phyloP scores from a whole-genome alignment of 2,797 vertebrate genomes.

The Phataginus tetradactyla region DNA sequence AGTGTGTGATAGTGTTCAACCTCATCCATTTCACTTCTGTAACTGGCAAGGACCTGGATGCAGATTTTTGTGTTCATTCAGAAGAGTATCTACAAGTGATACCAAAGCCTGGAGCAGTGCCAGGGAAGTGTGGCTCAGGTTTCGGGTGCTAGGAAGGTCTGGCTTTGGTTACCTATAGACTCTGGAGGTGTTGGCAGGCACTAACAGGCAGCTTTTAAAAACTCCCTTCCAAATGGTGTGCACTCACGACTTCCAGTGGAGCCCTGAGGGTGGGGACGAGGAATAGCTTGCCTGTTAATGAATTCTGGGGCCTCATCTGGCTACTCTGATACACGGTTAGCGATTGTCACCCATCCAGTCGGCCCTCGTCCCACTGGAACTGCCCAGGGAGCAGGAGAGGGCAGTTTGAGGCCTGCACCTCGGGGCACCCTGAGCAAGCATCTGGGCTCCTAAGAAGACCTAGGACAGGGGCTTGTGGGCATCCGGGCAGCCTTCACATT shows the following conservation, averaged over 20 bases:
- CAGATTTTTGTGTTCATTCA: not conserved
- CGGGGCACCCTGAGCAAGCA: not conserved
- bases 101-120: not conserved
- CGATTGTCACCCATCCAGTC: not conserved
- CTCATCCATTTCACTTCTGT: not conserved
- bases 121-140: not conserved
- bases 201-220: not conserved
- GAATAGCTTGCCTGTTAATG: not conserved
- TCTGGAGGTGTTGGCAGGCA: not conserved
- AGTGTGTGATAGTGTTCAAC: not conserved
- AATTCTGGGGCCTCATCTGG: not conserved
- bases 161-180: not conserved
- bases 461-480: too few species aligned
- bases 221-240: not conserved
- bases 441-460: not conserved
- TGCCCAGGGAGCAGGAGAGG: not conserved
- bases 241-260: too few species aligned
- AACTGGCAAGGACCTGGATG: not conserved
- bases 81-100: not conserved
- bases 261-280: rapidly evolving
- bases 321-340: not conserved
- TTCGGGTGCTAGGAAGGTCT: not conserved
- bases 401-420: not conserved
- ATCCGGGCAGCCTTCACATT: not conserved
- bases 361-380: not conserved